Evolutionary conservation across 2,888 invertebrate genomes (phyloP).

Genomic region (Aricia artaxerxes): DNA sequence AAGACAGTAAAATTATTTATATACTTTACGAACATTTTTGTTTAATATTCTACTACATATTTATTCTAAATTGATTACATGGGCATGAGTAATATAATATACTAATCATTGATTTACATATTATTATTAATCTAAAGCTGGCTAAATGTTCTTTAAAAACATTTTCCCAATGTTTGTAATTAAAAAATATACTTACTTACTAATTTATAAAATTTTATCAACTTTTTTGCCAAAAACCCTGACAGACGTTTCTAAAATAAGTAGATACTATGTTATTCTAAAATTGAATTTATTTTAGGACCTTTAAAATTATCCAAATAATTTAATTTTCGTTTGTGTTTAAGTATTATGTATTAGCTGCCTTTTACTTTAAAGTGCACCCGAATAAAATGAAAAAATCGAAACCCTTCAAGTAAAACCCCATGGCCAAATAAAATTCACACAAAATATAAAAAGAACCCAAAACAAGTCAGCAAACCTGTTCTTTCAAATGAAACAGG

Average conservation of each 20-base stretch:
- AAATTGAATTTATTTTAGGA: background rate
- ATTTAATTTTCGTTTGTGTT: background rate
- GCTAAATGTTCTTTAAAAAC: background rate
- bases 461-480: background rate
- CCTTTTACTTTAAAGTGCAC: background rate
- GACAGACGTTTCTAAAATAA: background rate
- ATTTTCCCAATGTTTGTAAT: background rate
- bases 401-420: background rate
- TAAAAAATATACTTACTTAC: background rate
- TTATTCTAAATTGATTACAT: background rate
- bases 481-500: background rate
- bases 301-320: background rate
- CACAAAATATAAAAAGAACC: background rate
- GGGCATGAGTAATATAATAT: background rate
- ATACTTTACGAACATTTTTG: background rate
- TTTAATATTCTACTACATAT: background rate
- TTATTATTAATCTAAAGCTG: background rate
- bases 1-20: background rate
- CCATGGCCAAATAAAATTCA: slow-evolving; percentile 3
- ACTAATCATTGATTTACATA: background rate
- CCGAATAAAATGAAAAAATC: background rate
- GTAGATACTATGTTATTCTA: background rate
- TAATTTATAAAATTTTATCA: background rate
- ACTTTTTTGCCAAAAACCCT: background rate
- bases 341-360: background rate